Evolutionary conservation across 2,797 vertebrate genomes (phyloP), one percentile per base, ranked within the genome.

Genomic region (Botia almorhae): DNA sequence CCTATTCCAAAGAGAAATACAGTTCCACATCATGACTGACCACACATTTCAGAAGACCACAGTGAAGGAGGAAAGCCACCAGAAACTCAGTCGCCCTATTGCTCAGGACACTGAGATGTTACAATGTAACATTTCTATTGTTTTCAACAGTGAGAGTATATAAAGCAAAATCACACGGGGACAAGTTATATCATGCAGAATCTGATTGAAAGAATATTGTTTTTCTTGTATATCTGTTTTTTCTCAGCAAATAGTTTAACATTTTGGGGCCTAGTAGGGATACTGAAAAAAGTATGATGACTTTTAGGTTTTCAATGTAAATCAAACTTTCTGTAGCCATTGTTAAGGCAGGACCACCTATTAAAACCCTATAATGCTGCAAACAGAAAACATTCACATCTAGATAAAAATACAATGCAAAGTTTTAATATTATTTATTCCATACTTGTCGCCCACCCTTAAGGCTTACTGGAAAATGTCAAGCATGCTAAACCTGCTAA

Each of bases 1-100:
- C 85, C 89, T 81, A 87, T 90, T 89, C 43, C 81, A 89, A 86
- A 78, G 84, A 86, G 82, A 85, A 82, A 84, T 74, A 81, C 81
- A 86, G 80, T 85, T 80, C 84, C 82, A 87, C 87, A 78, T 87
- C 87, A 78, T 85, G 88, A 85, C 73, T 81, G 83, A 83, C 78
- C 67, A 67, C 55, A 43, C 16, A 67, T 56, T 69, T 68, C 29
- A 75, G 26, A 71, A 70, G 61, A 76, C 36, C 82, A 76, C 80
- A 84, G 70, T 85, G 79, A 81, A 83, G 36, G 23, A 64, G 60
- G 17, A 53, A 16, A 65, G 17, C 53, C 72, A 23, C 43, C 60
- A 36, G 33, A 56, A 17, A 68, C n/a, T 10, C 43, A 53, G 61
- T 48, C n/a, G 33, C 12, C 63, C 4, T 29, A 14, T 46, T 61